phyloP scores from a whole-genome alignment of 2,888 invertebrate species.

The Liopterus haemorrhoidalis region DNA sequence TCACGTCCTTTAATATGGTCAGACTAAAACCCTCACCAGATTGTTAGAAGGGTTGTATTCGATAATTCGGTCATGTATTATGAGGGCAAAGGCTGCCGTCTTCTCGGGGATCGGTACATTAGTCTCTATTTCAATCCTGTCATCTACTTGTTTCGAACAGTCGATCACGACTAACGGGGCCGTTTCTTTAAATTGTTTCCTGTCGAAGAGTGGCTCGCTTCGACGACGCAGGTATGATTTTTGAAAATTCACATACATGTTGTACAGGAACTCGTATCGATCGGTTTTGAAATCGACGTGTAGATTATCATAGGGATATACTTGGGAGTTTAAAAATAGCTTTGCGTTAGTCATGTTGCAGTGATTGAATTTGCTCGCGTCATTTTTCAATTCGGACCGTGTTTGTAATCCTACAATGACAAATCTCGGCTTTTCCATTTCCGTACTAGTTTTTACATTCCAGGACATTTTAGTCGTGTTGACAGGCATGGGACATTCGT shows the following conservation, averaged over 20 bases:
- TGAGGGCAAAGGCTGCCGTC: slow-evolving; percentile 33
- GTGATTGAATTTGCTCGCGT: slow-evolving; percentile 28
- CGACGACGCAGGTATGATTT: slow-evolving; percentile 28
- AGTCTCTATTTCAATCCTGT: slow-evolving; percentile 27
- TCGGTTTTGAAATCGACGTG: slow-evolving; percentile 35
- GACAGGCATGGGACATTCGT: slow-evolving; percentile 39
- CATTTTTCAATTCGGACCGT: slow-evolving; percentile 35
- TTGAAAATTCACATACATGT: slow-evolving; percentile 35
- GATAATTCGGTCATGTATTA: slow-evolving; percentile 32
- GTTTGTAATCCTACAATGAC: slow-evolving; percentile 42
- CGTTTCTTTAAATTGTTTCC: slow-evolving; percentile 11
- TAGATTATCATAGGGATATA: slow-evolving; percentile 39
- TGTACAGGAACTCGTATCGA: slow-evolving; percentile 32
- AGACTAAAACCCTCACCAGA: too few relatives aligned
- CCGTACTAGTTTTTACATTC: slow-evolving; percentile 34
- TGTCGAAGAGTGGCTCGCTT: slow-evolving; percentile 22
- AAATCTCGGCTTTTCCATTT: slow-evolving; percentile 40
- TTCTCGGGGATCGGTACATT: slow-evolving; percentile 24
- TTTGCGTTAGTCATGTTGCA: slow-evolving; percentile 39
- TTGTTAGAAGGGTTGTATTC: slow-evolving; percentile 29
- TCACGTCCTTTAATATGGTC: too few relatives aligned
- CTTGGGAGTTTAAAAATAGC: slow-evolving; percentile 39
- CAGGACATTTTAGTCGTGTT: slow-evolving; percentile 36
- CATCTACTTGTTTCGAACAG: slow-evolving; percentile 27
- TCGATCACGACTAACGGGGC: slow-evolving; percentile 24